These are phyloP conservation scores for Pelvicachromis taeniatus DNA, from an alignment of 2,113 vertebrate species.

Conservation along the genomic window DNA sequence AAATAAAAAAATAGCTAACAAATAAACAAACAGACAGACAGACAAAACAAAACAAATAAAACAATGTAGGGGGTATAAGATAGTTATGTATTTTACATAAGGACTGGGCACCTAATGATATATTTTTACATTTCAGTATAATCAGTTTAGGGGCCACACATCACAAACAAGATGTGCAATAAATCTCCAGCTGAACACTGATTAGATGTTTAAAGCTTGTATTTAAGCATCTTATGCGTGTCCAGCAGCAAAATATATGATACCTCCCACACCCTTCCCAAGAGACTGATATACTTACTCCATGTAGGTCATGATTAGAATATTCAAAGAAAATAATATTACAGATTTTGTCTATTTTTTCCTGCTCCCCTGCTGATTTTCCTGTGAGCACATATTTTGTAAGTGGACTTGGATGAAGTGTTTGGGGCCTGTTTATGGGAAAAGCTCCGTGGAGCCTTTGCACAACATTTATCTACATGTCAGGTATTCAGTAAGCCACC, in stretches of 20 bases:
- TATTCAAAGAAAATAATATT: neutral
- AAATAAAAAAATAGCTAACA: neutral
- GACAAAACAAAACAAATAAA: no score
- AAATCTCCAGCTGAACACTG: no score
- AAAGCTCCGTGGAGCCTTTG: no score
- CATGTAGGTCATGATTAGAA: neutral
- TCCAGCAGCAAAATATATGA: neutral
- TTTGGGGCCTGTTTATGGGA: neutral
- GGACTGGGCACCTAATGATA: no score
- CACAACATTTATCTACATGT: neutral
- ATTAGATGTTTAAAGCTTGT: accelerated
- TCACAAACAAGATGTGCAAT: no score
- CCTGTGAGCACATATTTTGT: neutral
- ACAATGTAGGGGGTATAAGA: no score
- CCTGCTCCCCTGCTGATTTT: neutral
- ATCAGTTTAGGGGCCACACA: no score
- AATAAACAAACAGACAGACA: no score
- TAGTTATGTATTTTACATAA: no score
- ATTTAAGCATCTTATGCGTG: neutral
- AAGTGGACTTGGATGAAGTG: neutral
- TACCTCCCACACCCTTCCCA: neutral
- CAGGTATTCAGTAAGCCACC: neutral
- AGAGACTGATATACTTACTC: neutral
- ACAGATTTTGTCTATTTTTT: neutral
- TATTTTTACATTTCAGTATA: no score